Conservation (phyloP, 1,140 invertebrate species). For the Calycopis cecrops region DNA sequence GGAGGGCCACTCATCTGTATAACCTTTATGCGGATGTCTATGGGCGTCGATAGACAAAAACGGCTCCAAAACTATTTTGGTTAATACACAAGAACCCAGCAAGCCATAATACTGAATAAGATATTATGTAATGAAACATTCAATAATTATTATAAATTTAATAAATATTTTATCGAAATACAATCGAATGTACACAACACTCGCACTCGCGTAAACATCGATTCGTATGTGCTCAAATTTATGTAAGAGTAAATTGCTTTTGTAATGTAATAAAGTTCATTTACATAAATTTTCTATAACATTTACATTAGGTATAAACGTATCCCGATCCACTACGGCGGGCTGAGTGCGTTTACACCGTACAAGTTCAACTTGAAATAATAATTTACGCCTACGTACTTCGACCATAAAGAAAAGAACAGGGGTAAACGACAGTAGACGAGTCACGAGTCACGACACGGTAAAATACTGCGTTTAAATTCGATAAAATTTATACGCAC, state of each 20-base stretch:
- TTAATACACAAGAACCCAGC: too few relatives aligned
- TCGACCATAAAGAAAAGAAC: constrained; percentile 17
- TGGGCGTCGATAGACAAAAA: too few relatives aligned
- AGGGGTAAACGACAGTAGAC: constrained; percentile 15
- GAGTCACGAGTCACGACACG: constrained; percentile 15
- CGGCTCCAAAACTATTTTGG: too few relatives aligned
- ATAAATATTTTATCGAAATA: too few relatives aligned
- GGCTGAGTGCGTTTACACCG: constrained; percentile 29
- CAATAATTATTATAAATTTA: too few relatives aligned
- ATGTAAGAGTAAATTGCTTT: constrained; percentile 63
- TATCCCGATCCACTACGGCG: constrained; percentile 45
- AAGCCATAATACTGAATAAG: too few relatives aligned
- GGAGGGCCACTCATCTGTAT: too few relatives aligned
- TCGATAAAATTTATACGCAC: constrained; percentile 6
- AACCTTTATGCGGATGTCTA: too few relatives aligned
- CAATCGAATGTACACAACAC: constrained; percentile 10
- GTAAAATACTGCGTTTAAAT: constrained; percentile 14
- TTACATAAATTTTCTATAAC: constrained; percentile 73
- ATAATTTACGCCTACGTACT: constrained; percentile 33
- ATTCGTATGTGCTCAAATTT: constrained; percentile 57
- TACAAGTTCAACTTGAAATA: constrained; percentile 32
- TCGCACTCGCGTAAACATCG: constrained; percentile 37
- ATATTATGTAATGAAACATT: too few relatives aligned
- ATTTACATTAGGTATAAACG: constrained; percentile 72
- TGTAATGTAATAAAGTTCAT: constrained; percentile 70